phyloP scores from a whole-genome alignment of 2,797 vertebrate species.

The Enteromius argenteus region DNA sequence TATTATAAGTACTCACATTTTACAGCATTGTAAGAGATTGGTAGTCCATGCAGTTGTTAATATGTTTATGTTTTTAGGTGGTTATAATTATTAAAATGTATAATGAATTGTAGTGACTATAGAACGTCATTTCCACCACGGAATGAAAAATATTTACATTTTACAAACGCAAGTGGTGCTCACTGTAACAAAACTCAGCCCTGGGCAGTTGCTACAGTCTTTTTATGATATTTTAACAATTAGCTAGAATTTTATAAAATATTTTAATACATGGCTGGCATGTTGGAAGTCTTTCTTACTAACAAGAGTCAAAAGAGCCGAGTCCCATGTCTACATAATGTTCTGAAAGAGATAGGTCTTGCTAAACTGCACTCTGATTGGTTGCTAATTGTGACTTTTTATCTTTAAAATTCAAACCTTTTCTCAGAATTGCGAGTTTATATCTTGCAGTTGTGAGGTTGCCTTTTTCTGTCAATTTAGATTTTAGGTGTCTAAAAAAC shows the following conservation, averaged over 20 bases:
- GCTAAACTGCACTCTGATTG: not conserved
- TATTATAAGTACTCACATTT: not conserved
- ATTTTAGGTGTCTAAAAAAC: not conserved
- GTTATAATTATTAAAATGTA: slow-evolving; percentile 5
- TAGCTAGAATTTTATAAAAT: not conserved
- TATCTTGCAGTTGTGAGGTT: not conserved
- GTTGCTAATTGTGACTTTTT: not conserved
- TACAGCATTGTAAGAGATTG: not conserved
- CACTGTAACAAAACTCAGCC: not conserved
- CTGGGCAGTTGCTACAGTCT: not conserved
- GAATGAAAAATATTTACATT: not conserved
- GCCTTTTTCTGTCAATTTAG: not conserved
- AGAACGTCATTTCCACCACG: not conserved
- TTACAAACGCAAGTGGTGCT: not conserved
- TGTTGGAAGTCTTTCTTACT: not conserved
- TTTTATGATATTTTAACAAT: not conserved
- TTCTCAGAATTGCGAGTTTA: not conserved
- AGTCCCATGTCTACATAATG: not conserved
- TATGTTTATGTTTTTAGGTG: not conserved
- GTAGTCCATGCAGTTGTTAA: slow-evolving; percentile 9
- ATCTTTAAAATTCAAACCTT: not conserved
- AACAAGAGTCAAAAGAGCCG: not conserved
- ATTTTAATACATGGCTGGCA: not conserved
- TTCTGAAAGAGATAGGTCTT: not conserved
- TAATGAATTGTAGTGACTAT: slow-evolving; percentile 18